phyloP scores from a whole-genome alignment of 64 coral and sea anemone genomes.

The Anthopleura sola region DNA sequence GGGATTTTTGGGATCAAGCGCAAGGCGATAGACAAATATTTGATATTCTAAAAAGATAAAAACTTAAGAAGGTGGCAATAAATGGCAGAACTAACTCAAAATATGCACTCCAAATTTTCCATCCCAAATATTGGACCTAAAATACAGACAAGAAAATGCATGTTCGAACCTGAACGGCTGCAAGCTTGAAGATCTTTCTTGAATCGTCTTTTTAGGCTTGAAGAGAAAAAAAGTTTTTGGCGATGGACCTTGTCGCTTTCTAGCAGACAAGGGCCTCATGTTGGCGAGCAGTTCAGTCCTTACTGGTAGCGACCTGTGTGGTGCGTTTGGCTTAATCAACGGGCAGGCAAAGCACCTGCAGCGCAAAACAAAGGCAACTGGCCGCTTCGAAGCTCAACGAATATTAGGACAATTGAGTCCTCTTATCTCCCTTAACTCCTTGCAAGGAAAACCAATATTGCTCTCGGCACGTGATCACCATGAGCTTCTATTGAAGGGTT shows the following conservation, averaged over 20 bases:
- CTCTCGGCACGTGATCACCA: not conserved
- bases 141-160: not conserved
- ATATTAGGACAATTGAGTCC: not conserved
- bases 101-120: no score
- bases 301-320: not conserved
- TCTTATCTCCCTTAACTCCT: not conserved
- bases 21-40: no score
- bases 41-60: no score
- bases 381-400: not conserved
- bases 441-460: not conserved
- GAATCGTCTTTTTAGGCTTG: not conserved
- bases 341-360: not conserved
- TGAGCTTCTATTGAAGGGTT: not conserved
- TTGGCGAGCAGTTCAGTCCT: not conserved
- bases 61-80: no score
- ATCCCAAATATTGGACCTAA: no score
- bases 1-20: no score
- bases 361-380: not conserved
- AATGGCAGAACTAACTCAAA: no score
- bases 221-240: no score
- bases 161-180: not conserved
- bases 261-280: not conserved
- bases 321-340: not conserved
- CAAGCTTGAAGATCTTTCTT: not conserved
- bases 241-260: no score